These are phyloP conservation scores for Aselliscus stoliczkanus DNA, from an alignment of 2,797 vertebrate species.

Conservation along the genomic window DNA sequence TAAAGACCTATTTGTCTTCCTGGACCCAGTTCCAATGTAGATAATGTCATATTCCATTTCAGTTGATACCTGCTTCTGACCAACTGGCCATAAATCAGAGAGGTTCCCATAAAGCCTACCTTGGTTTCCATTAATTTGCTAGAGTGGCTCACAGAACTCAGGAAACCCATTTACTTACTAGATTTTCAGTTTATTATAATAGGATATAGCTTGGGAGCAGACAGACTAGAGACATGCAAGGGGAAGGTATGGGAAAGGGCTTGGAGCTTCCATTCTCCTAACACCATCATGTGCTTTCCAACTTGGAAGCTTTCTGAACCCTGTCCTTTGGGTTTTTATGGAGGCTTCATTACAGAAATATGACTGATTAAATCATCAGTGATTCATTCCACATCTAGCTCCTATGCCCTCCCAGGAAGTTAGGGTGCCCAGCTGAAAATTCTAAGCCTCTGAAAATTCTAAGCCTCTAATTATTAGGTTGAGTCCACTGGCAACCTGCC, in stretches of 20 bases:
- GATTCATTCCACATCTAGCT: not conserved
- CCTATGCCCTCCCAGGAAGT: not conserved
- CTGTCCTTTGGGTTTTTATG: not conserved
- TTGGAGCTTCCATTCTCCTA: not conserved
- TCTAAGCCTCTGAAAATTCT: not conserved
- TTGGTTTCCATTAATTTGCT: not conserved
- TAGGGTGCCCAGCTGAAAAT: not conserved
- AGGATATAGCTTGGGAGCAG: not conserved
- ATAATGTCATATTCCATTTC: not conserved
- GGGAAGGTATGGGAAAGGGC: not conserved
- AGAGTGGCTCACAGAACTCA: not conserved
- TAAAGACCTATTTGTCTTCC: not conserved
- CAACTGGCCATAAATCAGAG: not conserved
- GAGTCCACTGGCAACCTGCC: not conserved
- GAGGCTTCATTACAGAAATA: not conserved
- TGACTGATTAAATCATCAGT: not conserved
- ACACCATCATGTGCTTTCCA: not conserved
- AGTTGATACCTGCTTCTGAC: not conserved
- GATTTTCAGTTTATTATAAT: not conserved
- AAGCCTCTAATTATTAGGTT: not conserved
- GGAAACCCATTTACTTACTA: not conserved
- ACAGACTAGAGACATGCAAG: not conserved
- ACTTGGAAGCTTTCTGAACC: not conserved
- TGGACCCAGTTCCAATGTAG: not conserved
- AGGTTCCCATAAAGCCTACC: not conserved